Evolutionary conservation across 2,888 invertebrate species (phyloP), one percentile per base, ranked within the genome.

Genomic region (Pollenia angustigena): DNA sequence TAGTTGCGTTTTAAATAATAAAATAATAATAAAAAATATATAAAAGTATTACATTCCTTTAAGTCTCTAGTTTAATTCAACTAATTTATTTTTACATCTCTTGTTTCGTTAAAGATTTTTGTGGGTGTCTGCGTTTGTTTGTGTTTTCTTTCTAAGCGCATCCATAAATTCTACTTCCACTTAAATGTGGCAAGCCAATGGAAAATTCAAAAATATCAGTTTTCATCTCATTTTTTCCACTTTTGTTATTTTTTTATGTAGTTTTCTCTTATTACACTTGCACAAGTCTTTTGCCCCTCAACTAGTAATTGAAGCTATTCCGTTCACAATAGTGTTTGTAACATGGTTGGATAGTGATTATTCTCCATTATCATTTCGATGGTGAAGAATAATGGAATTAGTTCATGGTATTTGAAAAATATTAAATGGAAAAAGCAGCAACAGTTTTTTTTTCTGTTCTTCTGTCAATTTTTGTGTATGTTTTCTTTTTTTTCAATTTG

Each of bases 161-260:
- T 60, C 72, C 42, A 54, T 74, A 68, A 72, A 81, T 81, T 54
- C 66, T 62, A 72, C 81, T 75, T 80, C 42, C 58, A 32, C 48
- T 68, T 54, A 81, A 66, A 71, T 72, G 72, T 54, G 68, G 68
- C 54, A 82, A 85, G 68, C 68, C 68, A 79, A 74, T 54, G 66
- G 44, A 68, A 85, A 75, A 23, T 44, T 7, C 16, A 74, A 66
- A 79, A 14, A 66, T 74, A 48, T 50, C 56, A 23, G 11, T 46
- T 18, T 62, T 42, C 6, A 42, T 16, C 32, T 46, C 4, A 60
- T 76, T 56, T 48, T 50, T 18, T n/a, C 12, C 1, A 1, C 18
- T 11, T 50, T 23, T 66, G 16, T 42, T 48, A n/a, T 2, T 54
- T 44, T 52, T 50, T 56, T 18, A 23, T 58, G 16, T 66, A 16